Evolutionary conservation across 2,113 vertebrate genomes (phyloP), one percentile per base, ranked within the genome.

Genomic region (Cyrtonyx montezumae): DNA sequence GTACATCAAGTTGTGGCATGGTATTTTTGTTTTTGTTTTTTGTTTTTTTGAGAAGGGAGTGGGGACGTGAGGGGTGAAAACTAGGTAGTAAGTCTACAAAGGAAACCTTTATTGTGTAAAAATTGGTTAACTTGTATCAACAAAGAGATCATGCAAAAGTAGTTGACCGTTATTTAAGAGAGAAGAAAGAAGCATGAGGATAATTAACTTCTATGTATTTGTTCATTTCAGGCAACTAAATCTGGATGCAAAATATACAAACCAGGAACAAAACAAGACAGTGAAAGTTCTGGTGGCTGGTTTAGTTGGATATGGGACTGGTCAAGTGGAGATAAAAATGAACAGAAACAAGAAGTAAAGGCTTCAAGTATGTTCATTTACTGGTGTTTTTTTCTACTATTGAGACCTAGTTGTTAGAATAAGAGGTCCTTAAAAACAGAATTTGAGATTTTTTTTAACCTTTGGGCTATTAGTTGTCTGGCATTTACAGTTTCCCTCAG

Each of bases 271-370:
- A 98, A 98, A 95, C 97, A 98, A 97, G 98, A 98, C 92, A 99
- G 99, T 84, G 98, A 99, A 92, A 97, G 97, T 89, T 98, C 98
- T 69, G 97, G 98, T 96, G 99, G 99, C 77, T 99, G 99, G 99
- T 93, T 99, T 65, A 94, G 97, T 79, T 99, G 99, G 99, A 97
- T 99, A 84, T 99, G 99, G 99, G 97, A 89, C 95, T 99, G 98
- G 99, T 98, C 98, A 55, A 97, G 97, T 96, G 87, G 97, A 42
- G 92, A 95, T 32, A 88, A 92, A 25, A 12, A 95, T 32, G 53
- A 98, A 56, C 26, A 96, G 77, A 92, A 77, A 28, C 97, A 97
- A 79, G 98, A 99, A 56, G 49, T 84, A 77, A 99, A 99, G 89
- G 91, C 97, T 94, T 98, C 98, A 98, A 98, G 98, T 99, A 98